phyloP scores from a whole-genome alignment of 2,797 vertebrate genomes.

The Artibeus jamaicensis region DNA sequence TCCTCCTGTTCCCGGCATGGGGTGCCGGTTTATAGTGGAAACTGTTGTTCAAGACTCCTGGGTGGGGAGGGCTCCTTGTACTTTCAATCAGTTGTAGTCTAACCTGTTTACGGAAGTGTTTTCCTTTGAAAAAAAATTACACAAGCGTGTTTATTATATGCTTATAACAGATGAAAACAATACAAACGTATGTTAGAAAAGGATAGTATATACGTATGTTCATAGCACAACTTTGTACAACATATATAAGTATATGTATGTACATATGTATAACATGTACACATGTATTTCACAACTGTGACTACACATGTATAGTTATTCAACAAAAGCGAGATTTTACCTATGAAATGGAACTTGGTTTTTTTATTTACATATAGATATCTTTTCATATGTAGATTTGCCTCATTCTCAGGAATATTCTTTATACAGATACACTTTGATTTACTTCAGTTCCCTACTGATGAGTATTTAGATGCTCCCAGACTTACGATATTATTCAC shows the following conservation, averaged over 20 bases:
- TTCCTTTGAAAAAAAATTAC: slow-evolving; percentile 30
- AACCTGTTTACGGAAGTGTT: neutral
- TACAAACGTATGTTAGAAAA: neutral
- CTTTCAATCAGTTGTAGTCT: neutral
- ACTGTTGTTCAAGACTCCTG: too few relatives aligned
- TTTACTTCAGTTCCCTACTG: neutral
- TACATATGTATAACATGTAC: neutral
- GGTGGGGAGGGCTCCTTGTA: neutral
- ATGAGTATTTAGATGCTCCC: neutral
- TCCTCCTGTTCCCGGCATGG: neutral
- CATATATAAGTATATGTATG: neutral
- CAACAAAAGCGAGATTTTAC: neutral
- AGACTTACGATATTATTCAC: neutral
- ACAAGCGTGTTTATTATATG: neutral
- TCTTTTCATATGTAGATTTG: neutral
- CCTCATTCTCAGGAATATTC: neutral
- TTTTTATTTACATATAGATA: neutral
- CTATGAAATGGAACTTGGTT: neutral
- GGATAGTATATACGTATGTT: neutral
- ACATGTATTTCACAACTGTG: neutral
- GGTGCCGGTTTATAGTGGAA: neutral
- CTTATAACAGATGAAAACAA: neutral
- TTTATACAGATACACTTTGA: neutral
- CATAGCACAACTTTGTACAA: neutral
- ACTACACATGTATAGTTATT: neutral